These are phyloP conservation scores for Falco rusticolus DNA, from an alignment of 2,797 vertebrate species.

Conservation along the genomic window DNA sequence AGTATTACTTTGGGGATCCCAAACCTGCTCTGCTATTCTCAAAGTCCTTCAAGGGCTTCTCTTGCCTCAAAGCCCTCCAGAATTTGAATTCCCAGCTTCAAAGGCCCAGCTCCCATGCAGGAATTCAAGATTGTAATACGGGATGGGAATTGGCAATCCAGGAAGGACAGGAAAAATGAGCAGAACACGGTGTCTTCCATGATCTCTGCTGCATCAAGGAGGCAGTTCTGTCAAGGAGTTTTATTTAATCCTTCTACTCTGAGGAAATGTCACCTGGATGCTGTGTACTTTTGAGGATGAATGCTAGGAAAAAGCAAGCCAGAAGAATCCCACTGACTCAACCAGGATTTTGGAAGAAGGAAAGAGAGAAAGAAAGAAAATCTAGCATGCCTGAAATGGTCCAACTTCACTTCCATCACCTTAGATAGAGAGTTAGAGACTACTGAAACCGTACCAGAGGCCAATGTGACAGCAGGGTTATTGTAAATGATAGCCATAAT, in stretches of 20 bases:
- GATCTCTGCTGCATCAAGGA: neutral
- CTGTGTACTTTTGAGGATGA: neutral
- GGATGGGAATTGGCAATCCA: neutral
- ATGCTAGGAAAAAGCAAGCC: neutral
- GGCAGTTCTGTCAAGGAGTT: neutral
- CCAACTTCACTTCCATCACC: neutral
- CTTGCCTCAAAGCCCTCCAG: neutral
- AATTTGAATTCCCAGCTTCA: neutral
- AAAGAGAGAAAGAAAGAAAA: neutral
- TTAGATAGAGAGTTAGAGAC: neutral
- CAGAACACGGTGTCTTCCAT: neutral
- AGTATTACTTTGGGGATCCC: neutral
- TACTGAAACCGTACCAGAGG: neutral
- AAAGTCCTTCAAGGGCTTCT: neutral
- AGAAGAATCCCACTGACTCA: neutral
- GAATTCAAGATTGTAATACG: neutral
- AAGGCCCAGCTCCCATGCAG: neutral
- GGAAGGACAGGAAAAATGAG: neutral
- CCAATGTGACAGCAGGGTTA: neutral
- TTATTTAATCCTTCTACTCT: neutral
- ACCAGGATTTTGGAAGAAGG: neutral
- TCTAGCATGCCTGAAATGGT: neutral
- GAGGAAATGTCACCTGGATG: neutral
- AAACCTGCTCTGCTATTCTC: neutral
- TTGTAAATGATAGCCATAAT: neutral